Evolutionary conservation across 2,888 invertebrate genomes (phyloP).

Genomic region (Drosophila pegasa): DNA sequence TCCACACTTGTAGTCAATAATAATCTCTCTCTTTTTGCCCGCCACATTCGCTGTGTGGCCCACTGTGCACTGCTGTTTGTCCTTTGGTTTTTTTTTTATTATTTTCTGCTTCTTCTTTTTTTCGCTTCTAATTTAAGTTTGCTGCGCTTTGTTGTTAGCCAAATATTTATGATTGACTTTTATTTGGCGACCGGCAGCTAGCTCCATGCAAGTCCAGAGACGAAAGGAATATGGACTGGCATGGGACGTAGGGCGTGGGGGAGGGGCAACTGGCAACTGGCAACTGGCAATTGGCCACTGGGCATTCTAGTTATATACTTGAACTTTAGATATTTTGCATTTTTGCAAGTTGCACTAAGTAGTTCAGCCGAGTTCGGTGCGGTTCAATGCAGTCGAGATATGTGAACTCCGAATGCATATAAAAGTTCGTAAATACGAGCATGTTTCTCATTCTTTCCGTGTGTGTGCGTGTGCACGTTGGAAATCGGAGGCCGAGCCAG

Average conservation of each 20-base stretch:
- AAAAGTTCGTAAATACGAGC: constrained; percentile 6
- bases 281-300: constrained; percentile 7
- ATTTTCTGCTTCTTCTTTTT: constrained; percentile 4
- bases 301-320: constrained; percentile 21
- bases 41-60: background rate
- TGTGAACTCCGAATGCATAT: constrained; percentile 5
- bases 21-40: background rate
- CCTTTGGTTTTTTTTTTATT: constrained; percentile 3
- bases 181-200: constrained; percentile 59
- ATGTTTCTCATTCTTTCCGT: constrained; percentile 5
- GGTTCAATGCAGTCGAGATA: constrained; percentile 11
- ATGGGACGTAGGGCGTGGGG: background rate
- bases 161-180: constrained; percentile 76
- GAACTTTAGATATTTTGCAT: constrained; percentile 57
- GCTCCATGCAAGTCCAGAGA: constrained; percentile 25
- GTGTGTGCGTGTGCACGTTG: constrained; percentile 33
- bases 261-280: background rate
- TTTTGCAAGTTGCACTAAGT: constrained; percentile 33
- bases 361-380: constrained; percentile 18
- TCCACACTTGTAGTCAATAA: background rate
- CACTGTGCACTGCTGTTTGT: constrained; percentile 28
- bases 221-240: constrained; percentile 3
- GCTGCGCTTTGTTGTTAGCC: constrained; percentile 60
- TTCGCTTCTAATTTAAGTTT: constrained; percentile 66
- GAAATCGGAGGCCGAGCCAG: constrained; percentile 21